phyloP scores from a whole-genome alignment of 2,888 invertebrate genomes.

The Acanthosepion pharaonis region DNA sequence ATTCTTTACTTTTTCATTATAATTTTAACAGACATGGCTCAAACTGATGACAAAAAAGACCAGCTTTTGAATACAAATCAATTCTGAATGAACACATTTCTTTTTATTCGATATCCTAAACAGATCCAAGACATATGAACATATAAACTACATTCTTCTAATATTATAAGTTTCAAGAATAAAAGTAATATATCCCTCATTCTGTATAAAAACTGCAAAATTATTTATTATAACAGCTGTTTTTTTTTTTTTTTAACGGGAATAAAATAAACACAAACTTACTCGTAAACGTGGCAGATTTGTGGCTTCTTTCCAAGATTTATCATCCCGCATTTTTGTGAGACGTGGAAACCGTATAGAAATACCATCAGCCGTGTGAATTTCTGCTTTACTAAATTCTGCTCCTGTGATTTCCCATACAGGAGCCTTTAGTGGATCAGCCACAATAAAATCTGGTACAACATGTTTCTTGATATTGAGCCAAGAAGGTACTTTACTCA shows the following conservation, averaged over 20 bases:
- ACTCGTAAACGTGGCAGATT: conserved; percentile 77
- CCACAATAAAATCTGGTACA: conserved; percentile 91
- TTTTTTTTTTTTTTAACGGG: too few species aligned
- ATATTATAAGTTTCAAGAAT: not conserved
- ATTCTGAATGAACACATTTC: not conserved
- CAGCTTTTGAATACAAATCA: too few species aligned
- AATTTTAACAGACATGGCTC: too few species aligned
- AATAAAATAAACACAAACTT: conserved; percentile 25
- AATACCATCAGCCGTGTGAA: conserved; percentile 94
- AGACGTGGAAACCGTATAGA: conserved; percentile 95
- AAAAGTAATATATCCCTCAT: conserved; percentile 17
- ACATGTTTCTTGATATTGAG: conserved; percentile 80
- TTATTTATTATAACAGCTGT: too few species aligned
- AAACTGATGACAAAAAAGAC: too few species aligned
- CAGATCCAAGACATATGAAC: not conserved
- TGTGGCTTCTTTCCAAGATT: conserved; percentile 88
- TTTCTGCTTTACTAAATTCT: conserved; percentile 78
- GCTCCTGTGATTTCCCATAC: conserved; percentile 95
- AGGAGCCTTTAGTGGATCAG: conserved; percentile 84
- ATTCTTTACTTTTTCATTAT: too few species aligned
- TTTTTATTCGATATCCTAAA: not conserved
- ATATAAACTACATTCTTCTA: too few species aligned
- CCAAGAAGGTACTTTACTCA: conserved; percentile 57
- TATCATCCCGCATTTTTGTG: conserved; percentile 83
- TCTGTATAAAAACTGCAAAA: too few species aligned